Percentiles rank a stretch among this genome's conserved stretches.
Conservation (phyloP, 2,888 invertebrate genomes). For the Cheilosia grossa region DNA sequence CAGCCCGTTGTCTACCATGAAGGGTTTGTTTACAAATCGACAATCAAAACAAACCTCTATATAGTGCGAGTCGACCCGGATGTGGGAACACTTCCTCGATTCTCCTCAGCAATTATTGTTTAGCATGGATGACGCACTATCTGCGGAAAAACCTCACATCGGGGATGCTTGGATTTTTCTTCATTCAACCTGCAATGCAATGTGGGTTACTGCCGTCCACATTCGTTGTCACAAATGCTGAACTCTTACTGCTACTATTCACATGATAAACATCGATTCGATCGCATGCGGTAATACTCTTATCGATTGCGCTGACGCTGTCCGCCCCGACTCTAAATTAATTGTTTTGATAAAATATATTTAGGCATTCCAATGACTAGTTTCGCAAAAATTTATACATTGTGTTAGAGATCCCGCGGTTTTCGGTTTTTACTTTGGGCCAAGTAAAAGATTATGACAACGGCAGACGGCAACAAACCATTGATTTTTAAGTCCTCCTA, state of each 20-base stretch:
- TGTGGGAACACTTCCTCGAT: too few species aligned
- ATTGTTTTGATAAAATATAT: conserved; percentile 22
- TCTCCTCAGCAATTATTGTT: too few species aligned
- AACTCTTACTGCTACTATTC: not conserved
- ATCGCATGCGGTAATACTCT: not conserved
- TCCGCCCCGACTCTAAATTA: conserved; percentile 7
- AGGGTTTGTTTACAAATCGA: too few species aligned
- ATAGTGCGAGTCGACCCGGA: too few species aligned
- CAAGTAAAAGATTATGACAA: conserved; percentile 27
- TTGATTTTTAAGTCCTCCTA: conserved; percentile 2
- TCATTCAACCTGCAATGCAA: too few species aligned
- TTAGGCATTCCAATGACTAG: conserved; percentile 4
- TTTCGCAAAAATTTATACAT: conserved; percentile 1
- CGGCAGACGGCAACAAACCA: not conserved
- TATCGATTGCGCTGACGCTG: not conserved
- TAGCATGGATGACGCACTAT: too few species aligned
- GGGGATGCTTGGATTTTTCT: too few species aligned
- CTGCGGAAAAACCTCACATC: too few species aligned
- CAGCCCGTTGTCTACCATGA: too few species aligned
- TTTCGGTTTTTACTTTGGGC: not conserved
- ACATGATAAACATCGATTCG: not conserved
- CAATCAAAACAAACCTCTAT: too few species aligned
- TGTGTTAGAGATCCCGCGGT: conserved; percentile 10
- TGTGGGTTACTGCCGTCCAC: too few species aligned
- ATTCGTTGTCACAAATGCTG: too few species aligned